phyloP scores from a whole-genome alignment of 92 coral and sea anemone species.

The Pocillopora grandis region DNA sequence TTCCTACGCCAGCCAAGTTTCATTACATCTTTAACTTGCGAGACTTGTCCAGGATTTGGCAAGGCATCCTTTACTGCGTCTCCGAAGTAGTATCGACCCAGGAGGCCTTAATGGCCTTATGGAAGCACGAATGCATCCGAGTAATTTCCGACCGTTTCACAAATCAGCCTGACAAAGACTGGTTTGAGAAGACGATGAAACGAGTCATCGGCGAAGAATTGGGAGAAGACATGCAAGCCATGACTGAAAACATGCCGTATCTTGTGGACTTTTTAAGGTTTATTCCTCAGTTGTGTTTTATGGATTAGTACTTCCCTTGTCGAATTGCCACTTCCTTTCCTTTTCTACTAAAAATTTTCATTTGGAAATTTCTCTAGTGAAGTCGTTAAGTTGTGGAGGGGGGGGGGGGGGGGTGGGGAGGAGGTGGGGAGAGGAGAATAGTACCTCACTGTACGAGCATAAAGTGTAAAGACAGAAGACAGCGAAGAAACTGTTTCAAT shows the following conservation, averaged over 20 bases:
- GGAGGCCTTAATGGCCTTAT: slow-evolving; percentile 68
- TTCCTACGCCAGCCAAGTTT: slow-evolving; percentile 97
- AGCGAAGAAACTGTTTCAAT: too few relatives aligned
- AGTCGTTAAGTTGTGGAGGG: too few relatives aligned
- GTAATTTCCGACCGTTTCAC: slow-evolving; percentile 95
- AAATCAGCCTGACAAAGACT: slow-evolving; percentile 86
- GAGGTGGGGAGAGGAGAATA: too few relatives aligned
- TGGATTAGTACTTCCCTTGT: background rate
- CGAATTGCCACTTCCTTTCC: too few relatives aligned
- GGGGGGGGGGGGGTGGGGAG: too few relatives aligned
- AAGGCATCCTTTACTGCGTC: slow-evolving; percentile 88
- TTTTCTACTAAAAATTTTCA: too few relatives aligned
- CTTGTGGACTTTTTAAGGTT: slow-evolving; percentile 95
- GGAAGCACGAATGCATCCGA: slow-evolving; percentile 98
- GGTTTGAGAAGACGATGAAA: slow-evolving; percentile 98
- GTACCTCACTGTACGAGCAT: too few relatives aligned
- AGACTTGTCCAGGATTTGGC: slow-evolving; percentile 98
- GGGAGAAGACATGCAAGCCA: slow-evolving; percentile 77
- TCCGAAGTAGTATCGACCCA: slow-evolving; percentile 74
- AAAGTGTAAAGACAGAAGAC: too few relatives aligned
- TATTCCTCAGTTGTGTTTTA: background rate
- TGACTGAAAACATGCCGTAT: slow-evolving; percentile 73
- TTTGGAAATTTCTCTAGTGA: too few relatives aligned
- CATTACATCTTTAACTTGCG: slow-evolving; percentile 99
- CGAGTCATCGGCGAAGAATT: slow-evolving; percentile 88